Percentiles rank a stretch among this genome's conserved stretches.
Conservation (phyloP, 2,797 vertebrate genomes). For the Parambassis ranga region DNA sequence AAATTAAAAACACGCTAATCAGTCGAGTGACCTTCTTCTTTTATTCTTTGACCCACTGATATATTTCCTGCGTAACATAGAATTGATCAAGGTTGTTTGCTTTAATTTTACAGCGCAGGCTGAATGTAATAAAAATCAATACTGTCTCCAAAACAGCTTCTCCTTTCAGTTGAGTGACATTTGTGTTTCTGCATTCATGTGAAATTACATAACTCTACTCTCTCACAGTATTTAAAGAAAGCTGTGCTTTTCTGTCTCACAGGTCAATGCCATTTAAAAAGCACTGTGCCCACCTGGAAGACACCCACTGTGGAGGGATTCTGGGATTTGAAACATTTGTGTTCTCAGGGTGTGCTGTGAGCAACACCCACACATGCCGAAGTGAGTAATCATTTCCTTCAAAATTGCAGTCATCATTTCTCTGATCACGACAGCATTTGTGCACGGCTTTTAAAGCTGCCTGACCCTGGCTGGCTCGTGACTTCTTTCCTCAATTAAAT, state of each 20-base stretch:
- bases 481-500: slow-evolving; percentile 37
- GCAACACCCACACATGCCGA: slow-evolving; percentile 27
- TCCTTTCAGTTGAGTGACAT: slow-evolving; percentile 17
- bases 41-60: slow-evolving; percentile 1
- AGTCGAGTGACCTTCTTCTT: neutral
- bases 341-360: neutral
- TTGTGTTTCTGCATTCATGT: neutral
- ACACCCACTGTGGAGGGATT: neutral
- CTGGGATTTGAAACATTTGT: neutral
- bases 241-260: slow-evolving; percentile 3
- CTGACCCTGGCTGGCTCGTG: slow-evolving; percentile 1
- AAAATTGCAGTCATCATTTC: slow-evolving; percentile 24
- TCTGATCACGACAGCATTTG: slow-evolving; percentile 32
- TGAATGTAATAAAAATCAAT: slow-evolving; percentile 21
- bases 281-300: slow-evolving; percentile 26
- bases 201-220: neutral
- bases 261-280: slow-evolving; percentile 28
- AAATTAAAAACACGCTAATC: slow-evolving; percentile 21
- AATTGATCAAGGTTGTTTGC: neutral
- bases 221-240: slow-evolving; percentile 19
- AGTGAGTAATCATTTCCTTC: slow-evolving; percentile 39
- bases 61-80: slow-evolving; percentile 14
- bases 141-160: slow-evolving; percentile 2
- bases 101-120: slow-evolving; percentile 12
- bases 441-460: slow-evolving; percentile 8